phyloP scores from a whole-genome alignment of 2,797 vertebrate species.

The Antrozous pallidus region DNA sequence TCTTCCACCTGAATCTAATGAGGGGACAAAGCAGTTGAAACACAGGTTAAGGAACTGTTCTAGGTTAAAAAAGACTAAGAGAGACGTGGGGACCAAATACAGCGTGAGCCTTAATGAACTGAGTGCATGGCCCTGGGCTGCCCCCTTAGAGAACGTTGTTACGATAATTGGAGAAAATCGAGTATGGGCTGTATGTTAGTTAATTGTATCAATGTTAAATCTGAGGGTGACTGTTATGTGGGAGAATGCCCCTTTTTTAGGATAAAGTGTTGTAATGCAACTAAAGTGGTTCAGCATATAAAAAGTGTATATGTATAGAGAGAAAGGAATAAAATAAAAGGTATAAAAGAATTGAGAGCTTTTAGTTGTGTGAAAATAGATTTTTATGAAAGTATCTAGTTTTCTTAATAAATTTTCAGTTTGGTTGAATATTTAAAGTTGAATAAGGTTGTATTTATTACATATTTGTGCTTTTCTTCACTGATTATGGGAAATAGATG shows the following conservation, averaged over 20 bases:
- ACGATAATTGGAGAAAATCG: background rate
- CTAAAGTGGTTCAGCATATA: background rate
- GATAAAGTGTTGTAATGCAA: background rate
- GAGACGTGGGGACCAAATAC: background rate
- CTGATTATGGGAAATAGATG: background rate
- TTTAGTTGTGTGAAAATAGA: background rate
- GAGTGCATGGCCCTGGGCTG: background rate
- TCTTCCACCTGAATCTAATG: conserved; percentile 27
- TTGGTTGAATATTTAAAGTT: background rate
- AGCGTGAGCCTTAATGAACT: conserved; percentile 3
- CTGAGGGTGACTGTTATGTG: background rate
- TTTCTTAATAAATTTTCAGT: conserved; percentile 1
- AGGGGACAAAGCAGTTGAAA: background rate
- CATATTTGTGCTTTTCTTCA: background rate
- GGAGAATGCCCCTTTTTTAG: conserved; percentile 4
- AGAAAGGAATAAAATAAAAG: background rate
- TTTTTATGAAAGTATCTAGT: background rate
- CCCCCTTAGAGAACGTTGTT: background rate
- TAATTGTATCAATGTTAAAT: conserved; percentile 1
- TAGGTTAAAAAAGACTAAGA: conserved; percentile 10
- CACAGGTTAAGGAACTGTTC: background rate
- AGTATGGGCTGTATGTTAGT: background rate
- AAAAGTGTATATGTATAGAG: background rate
- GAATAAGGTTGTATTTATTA: conserved; percentile 28
- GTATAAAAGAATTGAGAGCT: background rate